These are phyloP conservation scores for Drosophila bipectinata DNA, from an alignment of 1,140 invertebrate species.

Conservation along the genomic window DNA sequence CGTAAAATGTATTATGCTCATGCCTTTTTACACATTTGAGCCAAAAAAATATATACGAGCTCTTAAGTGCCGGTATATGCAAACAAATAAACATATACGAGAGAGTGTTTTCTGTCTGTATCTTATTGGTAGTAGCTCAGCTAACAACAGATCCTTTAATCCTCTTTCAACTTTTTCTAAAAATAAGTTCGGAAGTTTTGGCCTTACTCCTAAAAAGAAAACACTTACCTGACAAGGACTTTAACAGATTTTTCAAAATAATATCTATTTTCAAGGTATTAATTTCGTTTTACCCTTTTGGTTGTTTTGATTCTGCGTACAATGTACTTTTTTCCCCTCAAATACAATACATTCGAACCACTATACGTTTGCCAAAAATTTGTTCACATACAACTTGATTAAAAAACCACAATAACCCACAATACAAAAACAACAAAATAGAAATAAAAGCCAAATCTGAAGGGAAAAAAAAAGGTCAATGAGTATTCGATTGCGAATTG, in stretches of 20 bases:
- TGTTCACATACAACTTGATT: conserved; percentile 77
- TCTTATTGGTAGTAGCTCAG: too few relatives aligned
- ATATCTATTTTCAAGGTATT: background rate
- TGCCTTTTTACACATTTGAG: conserved; percentile 36
- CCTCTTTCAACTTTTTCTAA: too few relatives aligned
- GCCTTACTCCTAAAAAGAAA: too few relatives aligned
- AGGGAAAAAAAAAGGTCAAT: conserved; percentile 54
- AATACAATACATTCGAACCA: conserved; percentile 9
- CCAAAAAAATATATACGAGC: conserved; percentile 57
- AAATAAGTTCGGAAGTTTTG: too few relatives aligned
- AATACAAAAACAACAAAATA: conserved; percentile 10
- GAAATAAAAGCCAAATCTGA: conserved; percentile 15
- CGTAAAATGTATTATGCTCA: conserved; percentile 47
- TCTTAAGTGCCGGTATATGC: conserved; percentile 34
- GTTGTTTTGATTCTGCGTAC: background rate
- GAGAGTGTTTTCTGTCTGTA: background rate
- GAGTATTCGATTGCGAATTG: conserved; percentile 67
- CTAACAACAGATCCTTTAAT: too few relatives aligned
- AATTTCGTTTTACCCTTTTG: background rate
- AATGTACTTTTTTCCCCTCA: conserved; percentile 1
- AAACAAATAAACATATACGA: background rate
- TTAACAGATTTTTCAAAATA: too few relatives aligned
- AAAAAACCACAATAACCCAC: conserved; percentile 74
- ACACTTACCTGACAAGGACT: too few relatives aligned
- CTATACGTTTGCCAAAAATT: conserved; percentile 47